Evolutionary conservation across 1,140 invertebrate species (phyloP), one percentile per base, ranked within the genome.

Genomic region (Eriosoma lanigerum): DNA sequence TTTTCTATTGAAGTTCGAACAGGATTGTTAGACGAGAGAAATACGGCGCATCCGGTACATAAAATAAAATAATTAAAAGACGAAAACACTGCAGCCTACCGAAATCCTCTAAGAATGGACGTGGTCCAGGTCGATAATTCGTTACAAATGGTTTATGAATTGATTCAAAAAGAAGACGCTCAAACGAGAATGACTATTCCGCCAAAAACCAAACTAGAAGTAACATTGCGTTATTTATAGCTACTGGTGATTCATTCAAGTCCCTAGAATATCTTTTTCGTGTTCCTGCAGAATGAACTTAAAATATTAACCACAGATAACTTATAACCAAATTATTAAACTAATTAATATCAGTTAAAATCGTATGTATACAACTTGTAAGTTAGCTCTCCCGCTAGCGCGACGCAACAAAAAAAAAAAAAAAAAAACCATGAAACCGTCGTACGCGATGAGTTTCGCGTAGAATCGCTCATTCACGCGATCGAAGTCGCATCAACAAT

Each of bases 221-320:
- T 80, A 32, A 80, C 76, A 12, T 44, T 80, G 24, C 26, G 76
- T 26, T 64, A 62, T 44, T 58, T 64, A n/a, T n/a, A 60, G 58
- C 70, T 12, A 2, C 70, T 73, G 70, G 70, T 32, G 84, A 84
- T 82, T 83, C 82, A 64, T 84, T 82, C 80, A 78, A 60, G 50
- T 83, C 81, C 80, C 60, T 85, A 58, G 82, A 82, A 60, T 84
- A 84, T 80, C 80, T 83, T 50, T 85, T 84, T 64, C 66, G 80
- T 82, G 80, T 84, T 81, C 84, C 83, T 32, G n/a, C n/a, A n/a
- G 84, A 83, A 82, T 83, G 84, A 38, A 38, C 32, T 38, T 38
- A 4, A 38, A 38, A 38, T 38, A 38, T 38, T 38, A 38, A 38
- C 32, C 32, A 38, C 32, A 38, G 32, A 4, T 38, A 8, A 38